Evolutionary conservation across 1,140 invertebrate genomes (phyloP).

Genomic region (Cotesia vestalis): DNA sequence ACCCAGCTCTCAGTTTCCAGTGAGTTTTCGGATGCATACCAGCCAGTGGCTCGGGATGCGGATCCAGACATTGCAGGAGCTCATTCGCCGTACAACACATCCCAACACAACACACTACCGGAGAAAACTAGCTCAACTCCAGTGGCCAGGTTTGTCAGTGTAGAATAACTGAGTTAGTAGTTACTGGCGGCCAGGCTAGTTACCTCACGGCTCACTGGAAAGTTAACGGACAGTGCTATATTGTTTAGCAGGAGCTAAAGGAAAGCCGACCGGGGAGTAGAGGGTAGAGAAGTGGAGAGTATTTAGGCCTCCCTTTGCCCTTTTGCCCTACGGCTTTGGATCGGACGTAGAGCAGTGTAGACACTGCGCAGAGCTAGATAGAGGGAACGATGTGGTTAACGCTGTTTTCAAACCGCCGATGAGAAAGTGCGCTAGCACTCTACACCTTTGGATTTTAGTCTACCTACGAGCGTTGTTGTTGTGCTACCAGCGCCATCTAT

Average conservation of each 20-base stretch:
- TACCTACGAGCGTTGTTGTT: background rate
- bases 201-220: conserved; percentile 51
- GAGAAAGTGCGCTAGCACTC: conserved; percentile 48
- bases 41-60: too few species aligned
- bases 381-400: conserved; percentile 42
- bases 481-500: too few species aligned
- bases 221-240: conserved; percentile 53
- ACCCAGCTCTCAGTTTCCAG: too few species aligned
- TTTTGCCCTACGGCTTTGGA: too few species aligned
- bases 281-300: conserved; percentile 34
- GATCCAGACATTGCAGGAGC: conserved; percentile 21
- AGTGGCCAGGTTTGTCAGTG: conserved; percentile 14
- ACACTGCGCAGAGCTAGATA: too few species aligned
- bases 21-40: too few species aligned
- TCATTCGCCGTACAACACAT: background rate
- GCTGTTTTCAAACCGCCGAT: conserved; percentile 50
- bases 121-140: too few species aligned
- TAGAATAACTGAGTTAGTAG: conserved; percentile 54
- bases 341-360: too few species aligned
- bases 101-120: too few species aligned
- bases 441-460: conserved; percentile 11
- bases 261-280: conserved; percentile 39
- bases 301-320: conserved; percentile 49
- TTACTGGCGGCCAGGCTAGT: conserved; percentile 52
- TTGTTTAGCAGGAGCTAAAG: conserved; percentile 44